Conservation (phyloP, 2,797 vertebrate species). For the Psittacula derbiana region DNA sequence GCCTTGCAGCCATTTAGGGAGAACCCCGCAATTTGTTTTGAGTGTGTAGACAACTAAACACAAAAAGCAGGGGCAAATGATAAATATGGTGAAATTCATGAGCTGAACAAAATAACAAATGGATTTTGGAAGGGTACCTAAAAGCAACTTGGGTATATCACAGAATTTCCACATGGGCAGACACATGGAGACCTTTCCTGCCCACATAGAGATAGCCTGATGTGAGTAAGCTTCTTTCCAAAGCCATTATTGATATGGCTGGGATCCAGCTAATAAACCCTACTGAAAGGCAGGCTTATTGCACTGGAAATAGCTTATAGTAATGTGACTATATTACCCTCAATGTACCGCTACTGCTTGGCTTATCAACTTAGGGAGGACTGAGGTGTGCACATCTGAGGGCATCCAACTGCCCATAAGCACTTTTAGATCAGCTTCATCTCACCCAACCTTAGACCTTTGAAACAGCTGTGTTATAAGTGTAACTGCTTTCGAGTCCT, state of each 20-base stretch:
- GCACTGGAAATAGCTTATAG: background rate
- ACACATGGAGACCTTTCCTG: background rate
- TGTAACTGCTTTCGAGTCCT: background rate
- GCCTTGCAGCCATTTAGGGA: background rate
- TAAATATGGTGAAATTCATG: background rate
- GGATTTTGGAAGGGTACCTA: background rate
- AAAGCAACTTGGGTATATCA: background rate
- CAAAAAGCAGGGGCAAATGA: fast-evolving
- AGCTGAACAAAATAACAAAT: background rate
- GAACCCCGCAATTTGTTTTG: background rate
- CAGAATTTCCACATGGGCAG: background rate
- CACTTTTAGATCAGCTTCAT: background rate
- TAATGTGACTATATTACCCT: background rate
- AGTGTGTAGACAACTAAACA: background rate
- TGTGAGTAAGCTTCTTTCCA: background rate
- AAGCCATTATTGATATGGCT: background rate
- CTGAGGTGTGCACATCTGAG: background rate
- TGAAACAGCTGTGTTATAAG: background rate
- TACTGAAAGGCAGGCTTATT: background rate
- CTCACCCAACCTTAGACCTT: background rate
- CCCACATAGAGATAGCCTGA: background rate
- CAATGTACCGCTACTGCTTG: background rate
- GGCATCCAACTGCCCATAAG: background rate
- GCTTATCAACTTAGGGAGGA: background rate
- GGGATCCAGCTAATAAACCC: background rate